These are phyloP conservation scores for Rhinogobio ventralis DNA, from an alignment of 2,797 vertebrate species.

Conservation along the genomic window DNA sequence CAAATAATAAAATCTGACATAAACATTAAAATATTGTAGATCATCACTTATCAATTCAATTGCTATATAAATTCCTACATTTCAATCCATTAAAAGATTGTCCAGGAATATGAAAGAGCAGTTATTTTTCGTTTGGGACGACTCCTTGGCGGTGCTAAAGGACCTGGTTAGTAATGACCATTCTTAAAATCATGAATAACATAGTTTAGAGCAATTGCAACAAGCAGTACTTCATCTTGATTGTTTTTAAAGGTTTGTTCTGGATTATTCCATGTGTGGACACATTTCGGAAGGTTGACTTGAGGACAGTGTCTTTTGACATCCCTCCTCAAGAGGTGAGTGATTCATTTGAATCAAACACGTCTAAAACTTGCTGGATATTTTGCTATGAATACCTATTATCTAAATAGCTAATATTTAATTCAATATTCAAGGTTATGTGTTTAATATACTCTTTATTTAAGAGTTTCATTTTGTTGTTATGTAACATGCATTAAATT, in stretches of 20 bases:
- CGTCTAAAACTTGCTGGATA: background rate
- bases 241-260: conserved; percentile 65
- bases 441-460: background rate
- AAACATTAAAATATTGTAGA: background rate
- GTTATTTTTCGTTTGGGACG: conserved; percentile 67
- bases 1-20: background rate
- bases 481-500: background rate
- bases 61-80: background rate
- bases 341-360: background rate
- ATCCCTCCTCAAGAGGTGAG: conserved; percentile 69
- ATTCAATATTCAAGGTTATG: no score
- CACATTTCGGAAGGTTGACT: conserved; percentile 66
- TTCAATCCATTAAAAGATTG: conserved; percentile 56
- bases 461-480: background rate
- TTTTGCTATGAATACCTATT: background rate
- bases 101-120: conserved; percentile 71
- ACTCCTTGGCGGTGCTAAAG: conserved; percentile 58
- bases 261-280: conserved; percentile 72
- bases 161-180: conserved; percentile 62
- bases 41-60: background rate
- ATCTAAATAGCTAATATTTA: background rate
- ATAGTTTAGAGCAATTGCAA: no score
- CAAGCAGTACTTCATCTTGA: background rate
- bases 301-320: conserved; percentile 65
- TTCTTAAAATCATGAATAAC: background rate